phyloP scores from a whole-genome alignment of 2,113 vertebrate species.

The Anser cygnoides region DNA sequence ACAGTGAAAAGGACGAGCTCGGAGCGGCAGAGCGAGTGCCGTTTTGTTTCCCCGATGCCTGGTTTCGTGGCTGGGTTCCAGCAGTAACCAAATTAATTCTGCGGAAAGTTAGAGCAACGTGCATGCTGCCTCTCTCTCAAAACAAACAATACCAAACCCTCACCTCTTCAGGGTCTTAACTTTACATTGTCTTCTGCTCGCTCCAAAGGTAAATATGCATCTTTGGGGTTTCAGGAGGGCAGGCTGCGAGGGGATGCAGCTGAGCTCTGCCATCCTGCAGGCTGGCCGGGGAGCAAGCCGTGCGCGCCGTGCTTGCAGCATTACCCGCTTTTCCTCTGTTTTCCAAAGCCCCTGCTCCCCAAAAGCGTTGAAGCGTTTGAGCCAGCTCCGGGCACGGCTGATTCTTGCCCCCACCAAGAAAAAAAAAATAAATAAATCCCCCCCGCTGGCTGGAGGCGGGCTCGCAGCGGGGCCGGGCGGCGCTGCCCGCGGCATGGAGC shows the following conservation, averaged over 20 bases:
- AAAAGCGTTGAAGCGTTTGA: too few relatives aligned
- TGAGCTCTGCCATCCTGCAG: too few relatives aligned
- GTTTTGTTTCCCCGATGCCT: fast-evolving
- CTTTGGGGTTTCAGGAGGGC: too few relatives aligned
- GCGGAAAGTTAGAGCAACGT: background rate
- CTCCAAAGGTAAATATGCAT: background rate
- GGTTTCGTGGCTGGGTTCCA: background rate
- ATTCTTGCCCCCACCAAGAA: too few relatives aligned
- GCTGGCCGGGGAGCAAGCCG: too few relatives aligned
- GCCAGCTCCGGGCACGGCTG: too few relatives aligned
- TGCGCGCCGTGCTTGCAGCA: background rate
- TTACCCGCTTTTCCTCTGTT: too few relatives aligned
- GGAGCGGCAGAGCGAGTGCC: fast-evolving
- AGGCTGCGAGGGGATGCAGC: too few relatives aligned
- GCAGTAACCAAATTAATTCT: background rate
- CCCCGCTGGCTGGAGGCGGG: background rate
- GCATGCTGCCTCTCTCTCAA: background rate
- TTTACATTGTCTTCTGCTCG: background rate
- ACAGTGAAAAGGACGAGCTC: background rate
- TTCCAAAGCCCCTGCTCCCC: too few relatives aligned
- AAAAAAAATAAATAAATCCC: background rate
- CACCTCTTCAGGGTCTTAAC: background rate
- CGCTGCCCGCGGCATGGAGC: too few relatives aligned
- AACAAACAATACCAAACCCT: background rate
- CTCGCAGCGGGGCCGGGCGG: background rate